Conservation (phyloP, 1,140 invertebrate species). For the Drosophila ambigua region DNA sequence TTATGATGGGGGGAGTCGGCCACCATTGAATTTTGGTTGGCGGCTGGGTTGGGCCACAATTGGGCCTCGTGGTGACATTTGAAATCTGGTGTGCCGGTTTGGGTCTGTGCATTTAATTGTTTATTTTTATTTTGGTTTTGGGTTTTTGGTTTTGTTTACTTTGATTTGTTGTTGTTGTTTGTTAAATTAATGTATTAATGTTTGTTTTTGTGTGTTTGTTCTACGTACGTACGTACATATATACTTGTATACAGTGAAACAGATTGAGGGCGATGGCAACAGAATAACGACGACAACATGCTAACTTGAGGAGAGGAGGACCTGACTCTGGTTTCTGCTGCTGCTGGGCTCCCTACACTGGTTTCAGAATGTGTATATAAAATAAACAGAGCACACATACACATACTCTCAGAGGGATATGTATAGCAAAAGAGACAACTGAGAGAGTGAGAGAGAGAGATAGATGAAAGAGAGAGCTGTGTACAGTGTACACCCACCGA, state of each 20-base stretch:
- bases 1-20: no score
- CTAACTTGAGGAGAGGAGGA: conserved; percentile 56
- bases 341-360: conserved; percentile 31
- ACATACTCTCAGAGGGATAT: conserved; percentile 22
- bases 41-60: no score
- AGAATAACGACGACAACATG: conserved; percentile 77
- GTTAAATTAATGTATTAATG: no score
- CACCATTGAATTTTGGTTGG: no score
- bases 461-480: conserved; percentile 4
- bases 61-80: no score
- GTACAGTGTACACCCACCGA: conserved; percentile 16
- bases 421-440: conserved; percentile 7
- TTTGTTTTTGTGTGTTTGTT: no score
- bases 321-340: conserved; percentile 24
- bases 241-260: neutral
- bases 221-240: neutral
- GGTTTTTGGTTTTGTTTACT: no score
- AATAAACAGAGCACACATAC: conserved; percentile 25
- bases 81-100: no score
- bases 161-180: no score
- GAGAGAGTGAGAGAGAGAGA: conserved; percentile 1
- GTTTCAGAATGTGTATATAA: conserved; percentile 59
- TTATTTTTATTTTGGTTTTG: no score
- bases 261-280: conserved; percentile 52
- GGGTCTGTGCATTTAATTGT: no score